Evolutionary conservation across 2,797 vertebrate genomes (phyloP).

Genomic region (Glossophaga mutica): DNA sequence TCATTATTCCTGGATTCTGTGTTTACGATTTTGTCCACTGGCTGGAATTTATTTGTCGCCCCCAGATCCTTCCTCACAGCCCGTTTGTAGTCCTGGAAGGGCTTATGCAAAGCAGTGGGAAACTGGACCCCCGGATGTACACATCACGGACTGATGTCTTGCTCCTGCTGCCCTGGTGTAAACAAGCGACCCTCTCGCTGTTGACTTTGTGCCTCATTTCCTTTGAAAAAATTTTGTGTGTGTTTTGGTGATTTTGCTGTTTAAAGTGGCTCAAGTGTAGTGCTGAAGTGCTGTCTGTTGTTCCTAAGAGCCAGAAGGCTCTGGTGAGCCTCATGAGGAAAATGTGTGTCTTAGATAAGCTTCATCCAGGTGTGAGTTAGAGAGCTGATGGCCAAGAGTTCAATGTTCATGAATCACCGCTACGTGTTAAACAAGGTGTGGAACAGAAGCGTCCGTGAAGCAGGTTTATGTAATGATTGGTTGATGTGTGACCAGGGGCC

Average conservation of each 20-base stretch:
- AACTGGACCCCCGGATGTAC: accelerated
- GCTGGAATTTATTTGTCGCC: not conserved
- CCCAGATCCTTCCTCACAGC: not conserved
- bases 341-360: not conserved
- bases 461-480: not conserved
- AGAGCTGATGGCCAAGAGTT: not conserved
- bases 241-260: not conserved
- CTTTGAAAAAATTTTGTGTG: not conserved
- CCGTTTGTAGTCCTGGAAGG: not conserved
- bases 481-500: not conserved
- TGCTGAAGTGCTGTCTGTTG: not conserved
- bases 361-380: not conserved
- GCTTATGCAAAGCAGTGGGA: not conserved
- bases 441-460: not conserved
- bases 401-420: not conserved
- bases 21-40: not conserved
- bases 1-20: not conserved
- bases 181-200: not conserved
- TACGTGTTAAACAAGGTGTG: too few species aligned
- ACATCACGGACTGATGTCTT: too few species aligned
- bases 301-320: not conserved
- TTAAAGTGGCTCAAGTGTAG: not conserved
- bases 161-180: accelerated
- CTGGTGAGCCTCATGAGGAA: not conserved
- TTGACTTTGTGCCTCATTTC: not conserved